These are phyloP conservation scores for Tetragonisca angustula DNA, from an alignment of 2,888 invertebrate species.

Conservation along the genomic window DNA sequence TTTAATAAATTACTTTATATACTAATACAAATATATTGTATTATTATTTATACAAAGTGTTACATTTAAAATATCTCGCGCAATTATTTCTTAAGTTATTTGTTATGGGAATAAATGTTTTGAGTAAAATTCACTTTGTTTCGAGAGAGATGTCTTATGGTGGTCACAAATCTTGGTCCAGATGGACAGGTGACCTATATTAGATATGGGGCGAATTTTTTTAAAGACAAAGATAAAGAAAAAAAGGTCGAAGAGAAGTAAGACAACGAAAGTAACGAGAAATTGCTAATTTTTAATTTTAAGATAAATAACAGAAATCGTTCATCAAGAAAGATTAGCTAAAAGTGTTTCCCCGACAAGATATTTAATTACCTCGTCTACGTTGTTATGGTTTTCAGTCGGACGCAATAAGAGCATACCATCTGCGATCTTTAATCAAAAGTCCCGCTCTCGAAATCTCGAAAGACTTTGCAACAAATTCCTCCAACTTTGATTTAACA, in stretches of 20 bases:
- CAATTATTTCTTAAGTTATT: too few relatives aligned
- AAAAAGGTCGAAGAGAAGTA: background rate
- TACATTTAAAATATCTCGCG: too few relatives aligned
- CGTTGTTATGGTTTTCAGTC: slow-evolving; percentile 25
- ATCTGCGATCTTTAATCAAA: slow-evolving; percentile 58
- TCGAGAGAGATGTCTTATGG: too few relatives aligned
- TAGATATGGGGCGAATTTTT: too few relatives aligned
- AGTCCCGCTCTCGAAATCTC: slow-evolving; percentile 43
- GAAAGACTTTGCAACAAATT: slow-evolving; percentile 44
- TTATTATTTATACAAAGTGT: too few relatives aligned
- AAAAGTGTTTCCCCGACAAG: background rate
- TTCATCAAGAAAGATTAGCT: background rate
- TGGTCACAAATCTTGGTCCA: too few relatives aligned
- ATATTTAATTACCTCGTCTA: slow-evolving; percentile 40
- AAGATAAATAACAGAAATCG: background rate
- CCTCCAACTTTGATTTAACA: slow-evolving; percentile 33
- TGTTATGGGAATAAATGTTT: too few relatives aligned
- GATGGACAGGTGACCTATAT: too few relatives aligned
- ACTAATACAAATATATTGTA: too few relatives aligned
- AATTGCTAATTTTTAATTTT: too few relatives aligned
- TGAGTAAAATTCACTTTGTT: too few relatives aligned
- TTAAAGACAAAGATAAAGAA: background rate
- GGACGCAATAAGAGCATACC: slow-evolving; percentile 42
- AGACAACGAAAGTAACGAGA: background rate
- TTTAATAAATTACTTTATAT: too few relatives aligned